Base-by-base conservation (phyloP, 2,888 invertebrate genomes). In the Chromoteleia sp. region DNA sequence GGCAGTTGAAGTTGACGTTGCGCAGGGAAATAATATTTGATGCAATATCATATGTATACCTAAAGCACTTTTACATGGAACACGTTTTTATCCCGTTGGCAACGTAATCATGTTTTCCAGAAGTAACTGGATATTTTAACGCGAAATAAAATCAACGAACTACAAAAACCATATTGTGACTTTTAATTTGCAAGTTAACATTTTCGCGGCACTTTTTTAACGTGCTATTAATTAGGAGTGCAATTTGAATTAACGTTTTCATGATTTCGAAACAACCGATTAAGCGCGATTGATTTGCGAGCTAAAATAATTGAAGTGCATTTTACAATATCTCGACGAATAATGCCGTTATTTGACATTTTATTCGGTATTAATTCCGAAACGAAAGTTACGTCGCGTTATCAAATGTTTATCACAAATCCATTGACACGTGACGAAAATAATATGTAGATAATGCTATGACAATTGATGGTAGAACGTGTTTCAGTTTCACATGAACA, bases 401-500 rank as follows among this genome's bases (percentile, higher is more conserved):
- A 50, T 73, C 43, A 43, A 41, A 54, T 52, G 54, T 63, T 74
- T 74, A 63, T 74, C 52, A 25, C 30, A 25, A 73, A 45, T 29
- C 0, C 45, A 63, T 45, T 74, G 74, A 74, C 74, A 73, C 65
- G 65, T 67, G 65, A 75, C 39, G 52, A 75, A 54, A 75, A 67
- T 75, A 67, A 65, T 75, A 58, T 30, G 58, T 30, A 56, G 58
- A 67, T 67, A 75, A 75, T 75, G 12, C 39, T 58, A 48, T 75
- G 67, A 75, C 75, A 65, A 75, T 75, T 67, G 58, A 75, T 30
- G 50, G 36, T 10, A 39, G 50, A 75, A 58, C 48, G 50, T 67
- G 58, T 67, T 75, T 75, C 58, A 75, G 67, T 65, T 74, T 52
- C 50, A 36, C 25, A 5, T 14, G 61, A 33, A 54, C 39, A 74